These are phyloP conservation scores for Mesembrinibis cayennensis DNA, from an alignment of 2,113 vertebrate genomes.

Conservation along the genomic window DNA sequence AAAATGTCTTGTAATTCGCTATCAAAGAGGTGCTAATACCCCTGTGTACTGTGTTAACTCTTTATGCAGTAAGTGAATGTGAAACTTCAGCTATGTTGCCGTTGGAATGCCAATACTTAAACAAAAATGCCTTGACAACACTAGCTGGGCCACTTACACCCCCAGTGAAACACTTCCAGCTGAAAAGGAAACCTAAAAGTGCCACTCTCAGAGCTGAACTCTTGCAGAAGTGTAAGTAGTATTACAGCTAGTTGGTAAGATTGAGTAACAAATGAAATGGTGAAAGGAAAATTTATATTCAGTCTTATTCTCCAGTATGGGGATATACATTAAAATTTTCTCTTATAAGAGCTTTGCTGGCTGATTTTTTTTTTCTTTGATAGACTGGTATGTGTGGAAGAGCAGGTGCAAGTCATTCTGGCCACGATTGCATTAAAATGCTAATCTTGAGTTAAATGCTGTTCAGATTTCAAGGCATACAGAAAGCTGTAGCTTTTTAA, in stretches of 20 bases:
- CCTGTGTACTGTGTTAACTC: not conserved
- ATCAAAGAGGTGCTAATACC: not conserved
- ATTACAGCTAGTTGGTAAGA: not conserved
- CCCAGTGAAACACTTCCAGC: conserved; percentile 96
- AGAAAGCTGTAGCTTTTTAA: not conserved
- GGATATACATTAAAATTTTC: not conserved
- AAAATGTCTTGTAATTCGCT: conserved; percentile 3
- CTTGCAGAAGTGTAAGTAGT: conserved; percentile 92
- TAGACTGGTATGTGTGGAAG: not conserved
- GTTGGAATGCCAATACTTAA: conserved; percentile 96
- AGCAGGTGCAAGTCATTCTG: not conserved
- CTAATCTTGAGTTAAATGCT: not conserved
- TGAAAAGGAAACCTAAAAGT: conserved; percentile 97
- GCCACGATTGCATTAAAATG: not conserved
- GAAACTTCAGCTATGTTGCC: conserved; percentile 96
- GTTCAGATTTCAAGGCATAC: not conserved
- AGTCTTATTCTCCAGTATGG: not conserved
- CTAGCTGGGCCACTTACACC: conserved; percentile 95
- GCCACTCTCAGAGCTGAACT: conserved; percentile 96
- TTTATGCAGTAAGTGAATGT: conserved; percentile 86
- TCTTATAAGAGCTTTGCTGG: not conserved
- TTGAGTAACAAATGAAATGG: not conserved
- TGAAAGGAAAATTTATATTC: not conserved
- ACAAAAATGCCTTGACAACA: conserved; percentile 93
- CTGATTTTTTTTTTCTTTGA: not conserved